Evolutionary conservation across 1,140 invertebrate genomes (phyloP), one percentile per base, ranked within the genome.

Genomic region (Pseudomyrmex sp.): DNA sequence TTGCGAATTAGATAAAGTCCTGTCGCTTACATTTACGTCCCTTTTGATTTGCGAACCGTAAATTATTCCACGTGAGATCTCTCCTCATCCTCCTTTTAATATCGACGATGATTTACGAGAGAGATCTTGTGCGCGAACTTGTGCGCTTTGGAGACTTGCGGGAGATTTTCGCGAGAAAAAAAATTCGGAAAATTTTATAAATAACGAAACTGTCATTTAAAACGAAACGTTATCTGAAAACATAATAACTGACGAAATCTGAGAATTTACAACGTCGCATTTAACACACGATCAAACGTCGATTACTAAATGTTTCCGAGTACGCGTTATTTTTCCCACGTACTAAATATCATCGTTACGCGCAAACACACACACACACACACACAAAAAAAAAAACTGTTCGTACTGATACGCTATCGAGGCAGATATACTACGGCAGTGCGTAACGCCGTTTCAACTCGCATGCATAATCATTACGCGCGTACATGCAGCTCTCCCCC

Each of bases 391-490:
- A 35, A 54, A 56, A 68, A 77, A 56, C 1, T 20, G 13, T 18
- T 48, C 44, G 46, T 10, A 65, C 50, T 54, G 62, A 77, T 77
- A 77, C 4, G 44, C 23, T 77, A 68, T 54, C 61, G 9, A 54
- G 18, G 59, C 5, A 68, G 62, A 77, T 66, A 35, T 35, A 35
- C 35, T 35, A 20, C 9, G 48, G 44, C n/a, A 44, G 63, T 44
- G 62, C 74, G 50, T 77, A 66, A 76, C 74, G 74, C 23, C 26
- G 63, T 56, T 77, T 68, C 26, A 62, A 54, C 61, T 66, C 9
- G 62, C 35, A 13, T 35, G 48, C 35, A 68, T 77, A 66, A 77
- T 54, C 62, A 77, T 84, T 69, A 65, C 50, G 59, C 44, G 44
- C 54, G 18, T 66, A 54, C 23, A 15, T 35, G 35, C 35, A 5